These are phyloP conservation scores for Liasis olivaceus DNA, from an alignment of 2,797 vertebrate species.

Conservation along the genomic window DNA sequence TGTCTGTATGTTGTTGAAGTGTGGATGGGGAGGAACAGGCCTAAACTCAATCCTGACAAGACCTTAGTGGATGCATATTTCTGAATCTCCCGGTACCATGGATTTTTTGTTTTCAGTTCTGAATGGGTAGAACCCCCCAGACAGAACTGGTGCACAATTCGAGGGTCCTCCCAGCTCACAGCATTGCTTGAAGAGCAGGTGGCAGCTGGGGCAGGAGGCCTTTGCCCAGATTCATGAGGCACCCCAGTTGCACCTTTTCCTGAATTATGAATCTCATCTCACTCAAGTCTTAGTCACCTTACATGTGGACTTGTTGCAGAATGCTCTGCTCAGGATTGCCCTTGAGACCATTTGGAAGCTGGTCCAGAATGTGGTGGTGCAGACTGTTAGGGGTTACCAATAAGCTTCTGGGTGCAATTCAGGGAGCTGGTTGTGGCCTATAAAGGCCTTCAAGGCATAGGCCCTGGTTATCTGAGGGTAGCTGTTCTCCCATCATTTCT, in stretches of 20 bases:
- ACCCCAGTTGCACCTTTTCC: not conserved
- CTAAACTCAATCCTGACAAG: too few relatives aligned
- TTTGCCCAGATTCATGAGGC: not conserved
- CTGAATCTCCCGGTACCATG: too few relatives aligned
- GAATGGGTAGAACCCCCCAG: too few relatives aligned
- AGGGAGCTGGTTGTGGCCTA: not conserved
- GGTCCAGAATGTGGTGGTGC: not conserved
- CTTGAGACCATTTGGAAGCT: not conserved
- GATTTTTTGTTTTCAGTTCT: too few relatives aligned
- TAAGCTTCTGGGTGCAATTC: not conserved
- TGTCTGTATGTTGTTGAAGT: too few relatives aligned
- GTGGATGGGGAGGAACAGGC: too few relatives aligned
- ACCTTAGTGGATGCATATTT: too few relatives aligned
- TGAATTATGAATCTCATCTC: not conserved
- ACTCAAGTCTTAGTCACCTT: not conserved
- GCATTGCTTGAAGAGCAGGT: not conserved
- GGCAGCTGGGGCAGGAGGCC: not conserved
- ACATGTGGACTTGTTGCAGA: not conserved
- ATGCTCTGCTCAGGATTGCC: not conserved
- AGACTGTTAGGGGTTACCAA: not conserved
- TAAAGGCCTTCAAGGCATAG: not conserved
- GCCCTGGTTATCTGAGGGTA: not conserved
- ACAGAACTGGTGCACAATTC: not conserved
- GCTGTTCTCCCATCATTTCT: not conserved
- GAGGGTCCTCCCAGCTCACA: not conserved